Evolutionary conservation across 2,888 invertebrate species (phyloP), one percentile per base, ranked within the genome.

Genomic region (Agrotis puta): DNA sequence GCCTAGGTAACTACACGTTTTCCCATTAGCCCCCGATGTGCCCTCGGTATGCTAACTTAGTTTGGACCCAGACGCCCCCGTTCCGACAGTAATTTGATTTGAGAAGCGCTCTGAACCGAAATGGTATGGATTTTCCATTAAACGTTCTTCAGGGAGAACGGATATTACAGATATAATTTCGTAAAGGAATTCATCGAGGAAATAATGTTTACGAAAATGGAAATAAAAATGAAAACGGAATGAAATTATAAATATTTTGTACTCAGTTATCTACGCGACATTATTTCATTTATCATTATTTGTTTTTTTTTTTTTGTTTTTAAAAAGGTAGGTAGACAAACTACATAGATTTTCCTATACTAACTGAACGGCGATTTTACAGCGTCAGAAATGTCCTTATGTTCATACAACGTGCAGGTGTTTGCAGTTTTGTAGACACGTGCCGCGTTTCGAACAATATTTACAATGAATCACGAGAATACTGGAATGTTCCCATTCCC

Each of bases 31-130:
- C 4, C n/a, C 33, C 43, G 47, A 54, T 48, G 65, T 50, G 27
- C 3, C 4, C 14, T 43, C 43, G 50, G 47, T 48, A 74, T 50
- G 54, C 48, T 75, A 71, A 81, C 43, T 64, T 20, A 64, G 18
- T 72, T 82, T 65, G 22, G 39, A n/a, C 24, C 39, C 39, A 39
- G 39, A 11, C 39, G 39, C 9, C 11, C 61, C 20, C 20, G 53
- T 27, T 11, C 58, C 57, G 51, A 16, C 51, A 47, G 43, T 81
- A 72, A 82, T 82, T 72, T 27, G n/a, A 79, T 81, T 82, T 48
- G 18, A 39, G n/a, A 9, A 24, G 18, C 45, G 50, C 59, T 56
- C 27, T 47, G 48, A 20, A 62, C 45, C 13, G 14, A 62, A 67
- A 57, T 77, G 27, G 56, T 56, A 58, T 77, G 20, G 24, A 79